Conservation (phyloP, 2,797 vertebrate genomes). For the Ciconia nigra region DNA sequence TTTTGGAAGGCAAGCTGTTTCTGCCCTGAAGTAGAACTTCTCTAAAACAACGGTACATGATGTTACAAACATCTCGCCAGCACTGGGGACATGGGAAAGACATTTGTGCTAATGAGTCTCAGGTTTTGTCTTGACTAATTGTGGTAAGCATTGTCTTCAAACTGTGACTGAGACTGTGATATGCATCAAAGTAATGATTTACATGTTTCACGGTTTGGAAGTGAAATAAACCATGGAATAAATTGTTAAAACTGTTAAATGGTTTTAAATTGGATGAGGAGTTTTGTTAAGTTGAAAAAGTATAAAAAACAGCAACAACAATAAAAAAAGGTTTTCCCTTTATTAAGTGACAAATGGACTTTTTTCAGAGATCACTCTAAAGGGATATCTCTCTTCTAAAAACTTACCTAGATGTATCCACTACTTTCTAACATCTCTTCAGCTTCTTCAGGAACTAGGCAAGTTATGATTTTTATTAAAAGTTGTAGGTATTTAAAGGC, state of each 20-base stretch:
- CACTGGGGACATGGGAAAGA: not conserved
- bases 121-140: conserved; percentile 6
- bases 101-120: conserved; percentile 2
- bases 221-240: conserved; percentile 26
- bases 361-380: not conserved
- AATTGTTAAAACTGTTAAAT: conserved; percentile 36
- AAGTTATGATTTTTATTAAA: not conserved
- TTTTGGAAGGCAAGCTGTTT: not conserved
- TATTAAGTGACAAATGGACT: not conserved
- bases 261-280: not conserved
- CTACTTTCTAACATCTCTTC: not conserved
- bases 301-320: not conserved
- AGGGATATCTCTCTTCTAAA: not conserved
- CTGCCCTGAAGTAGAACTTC: not conserved
- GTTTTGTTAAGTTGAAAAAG: conserved; percentile 25
- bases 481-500: not conserved
- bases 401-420: not conserved
- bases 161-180: not conserved
- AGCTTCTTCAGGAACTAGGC: not conserved
- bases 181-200: not conserved
- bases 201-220: conserved; percentile 23
- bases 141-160: not conserved
- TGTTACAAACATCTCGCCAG: not conserved
- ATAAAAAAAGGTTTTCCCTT: not conserved
- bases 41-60: fast-evolving